phyloP scores from a whole-genome alignment of 1,140 invertebrate species.

The Lepidurus packardi region DNA sequence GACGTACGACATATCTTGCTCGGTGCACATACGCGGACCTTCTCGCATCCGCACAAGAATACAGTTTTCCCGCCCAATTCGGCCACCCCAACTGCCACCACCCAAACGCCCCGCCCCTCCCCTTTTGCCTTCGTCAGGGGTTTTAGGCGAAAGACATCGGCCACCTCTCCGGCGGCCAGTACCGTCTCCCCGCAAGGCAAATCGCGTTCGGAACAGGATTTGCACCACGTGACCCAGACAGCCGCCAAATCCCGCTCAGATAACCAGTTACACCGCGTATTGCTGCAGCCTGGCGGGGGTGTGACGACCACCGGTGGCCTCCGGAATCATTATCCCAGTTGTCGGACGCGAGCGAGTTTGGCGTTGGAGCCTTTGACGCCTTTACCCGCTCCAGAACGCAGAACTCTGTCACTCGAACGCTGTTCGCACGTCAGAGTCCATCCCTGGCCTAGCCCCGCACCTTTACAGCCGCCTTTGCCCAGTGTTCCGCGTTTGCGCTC shows the following conservation, averaged over 20 bases:
- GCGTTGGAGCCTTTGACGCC: constrained; percentile 26
- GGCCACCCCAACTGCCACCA: neutral
- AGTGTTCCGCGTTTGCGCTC: constrained; percentile 37
- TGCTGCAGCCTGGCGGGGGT: constrained; percentile 35
- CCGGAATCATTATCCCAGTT: constrained; percentile 28
- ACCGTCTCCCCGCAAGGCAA: constrained; percentile 24
- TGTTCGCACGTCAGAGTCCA: constrained; percentile 30
- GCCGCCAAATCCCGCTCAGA: constrained; percentile 44
- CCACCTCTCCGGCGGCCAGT: neutral
- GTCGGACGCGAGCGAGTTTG: neutral
- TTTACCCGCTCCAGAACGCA: constrained; percentile 25
- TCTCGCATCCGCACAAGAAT: constrained; percentile 39
- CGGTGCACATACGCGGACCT: constrained; percentile 41
- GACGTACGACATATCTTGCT: constrained; percentile 42
- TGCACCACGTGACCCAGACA: constrained; percentile 35
- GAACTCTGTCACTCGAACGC: constrained; percentile 41
- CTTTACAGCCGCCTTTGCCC: constrained; percentile 23
- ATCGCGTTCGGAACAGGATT: constrained; percentile 29
- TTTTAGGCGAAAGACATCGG: constrained; percentile 13
- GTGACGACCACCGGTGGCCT: constrained; percentile 31
- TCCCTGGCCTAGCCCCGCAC: constrained; percentile 26
- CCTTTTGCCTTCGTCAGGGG: constrained; percentile 13
- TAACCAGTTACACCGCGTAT: constrained; percentile 43
- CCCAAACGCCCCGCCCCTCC: constrained; percentile 32
- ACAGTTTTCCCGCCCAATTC: constrained; percentile 37